phyloP scores from a whole-genome alignment of 2,113 vertebrate genomes.

The Chauna torquata region DNA sequence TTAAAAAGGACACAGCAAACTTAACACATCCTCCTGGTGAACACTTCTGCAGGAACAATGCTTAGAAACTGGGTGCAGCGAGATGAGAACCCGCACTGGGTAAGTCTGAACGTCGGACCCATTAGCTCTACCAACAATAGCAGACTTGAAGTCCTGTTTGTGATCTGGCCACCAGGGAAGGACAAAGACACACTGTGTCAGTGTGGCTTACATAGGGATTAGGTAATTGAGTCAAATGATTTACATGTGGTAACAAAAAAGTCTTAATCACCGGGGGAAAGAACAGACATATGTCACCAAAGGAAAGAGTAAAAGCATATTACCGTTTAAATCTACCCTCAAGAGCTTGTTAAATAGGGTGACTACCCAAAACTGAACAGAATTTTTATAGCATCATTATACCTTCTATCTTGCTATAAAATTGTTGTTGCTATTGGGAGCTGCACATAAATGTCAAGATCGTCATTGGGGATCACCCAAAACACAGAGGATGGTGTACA shows the following conservation, averaged over 20 bases:
- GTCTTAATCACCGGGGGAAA: not conserved
- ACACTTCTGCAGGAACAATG: not conserved
- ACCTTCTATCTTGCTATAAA: not conserved
- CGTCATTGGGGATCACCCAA: not conserved
- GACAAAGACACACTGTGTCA: not conserved
- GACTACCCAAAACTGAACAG: not conserved
- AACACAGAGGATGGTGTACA: not conserved
- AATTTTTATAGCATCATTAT: not conserved
- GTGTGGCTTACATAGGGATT: not conserved
- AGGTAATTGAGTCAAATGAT: constrained; percentile 31
- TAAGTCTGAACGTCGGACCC: not conserved
- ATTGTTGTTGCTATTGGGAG: not conserved
- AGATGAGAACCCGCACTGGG: rapidly evolving
- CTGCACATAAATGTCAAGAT: not conserved
- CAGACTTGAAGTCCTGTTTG: not conserved
- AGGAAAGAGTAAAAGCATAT: not conserved
- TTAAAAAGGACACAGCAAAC: not conserved
- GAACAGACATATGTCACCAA: not conserved
- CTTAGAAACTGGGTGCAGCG: not conserved
- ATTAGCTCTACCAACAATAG: not conserved
- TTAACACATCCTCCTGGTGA: not conserved
- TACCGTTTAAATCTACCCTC: not conserved
- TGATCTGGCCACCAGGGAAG: not conserved
- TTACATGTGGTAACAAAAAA: constrained; percentile 14
- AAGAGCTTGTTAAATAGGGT: not conserved